Percentiles rank a stretch among this genome's conserved stretches.
Conservation (phyloP, 1,140 invertebrate genomes). For the Camponotus vicinus region DNA sequence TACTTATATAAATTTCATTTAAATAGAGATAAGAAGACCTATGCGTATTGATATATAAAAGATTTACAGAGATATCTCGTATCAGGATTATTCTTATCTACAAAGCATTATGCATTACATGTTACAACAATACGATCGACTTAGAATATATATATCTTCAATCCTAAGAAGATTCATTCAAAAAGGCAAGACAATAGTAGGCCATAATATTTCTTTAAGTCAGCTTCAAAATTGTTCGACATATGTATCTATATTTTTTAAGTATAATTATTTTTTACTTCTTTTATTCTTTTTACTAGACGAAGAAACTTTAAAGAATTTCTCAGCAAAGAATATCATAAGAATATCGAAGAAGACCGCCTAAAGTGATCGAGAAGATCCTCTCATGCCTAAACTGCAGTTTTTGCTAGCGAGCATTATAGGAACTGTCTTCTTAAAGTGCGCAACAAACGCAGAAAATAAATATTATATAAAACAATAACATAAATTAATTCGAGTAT, state of each 20-base stretch:
- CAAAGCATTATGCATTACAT: slow-evolving; percentile 65
- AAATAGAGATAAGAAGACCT: neutral
- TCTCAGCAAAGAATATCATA: neutral
- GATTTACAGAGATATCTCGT: neutral
- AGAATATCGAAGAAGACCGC: slow-evolving; percentile 13
- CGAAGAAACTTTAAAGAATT: slow-evolving; percentile 16
- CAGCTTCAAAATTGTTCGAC: slow-evolving; percentile 30
- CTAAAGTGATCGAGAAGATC: neutral
- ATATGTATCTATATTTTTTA: neutral
- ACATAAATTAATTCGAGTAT: slow-evolving; percentile 51
- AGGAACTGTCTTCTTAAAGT: slow-evolving; percentile 44
- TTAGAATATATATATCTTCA: slow-evolving; percentile 50
- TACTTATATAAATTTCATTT: too few species aligned
- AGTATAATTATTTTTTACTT: neutral
- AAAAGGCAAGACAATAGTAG: slow-evolving; percentile 65
- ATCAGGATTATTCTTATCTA: slow-evolving; percentile 59
- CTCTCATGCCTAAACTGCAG: slow-evolving; percentile 9
- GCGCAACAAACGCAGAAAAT: slow-evolving; percentile 52
- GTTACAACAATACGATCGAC: slow-evolving; percentile 42
- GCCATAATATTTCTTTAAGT: slow-evolving; percentile 40
- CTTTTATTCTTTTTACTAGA: slow-evolving; percentile 12
- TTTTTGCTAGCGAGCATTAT: neutral
- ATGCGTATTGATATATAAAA: neutral
- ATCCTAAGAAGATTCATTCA: slow-evolving; percentile 43
- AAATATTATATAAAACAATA: slow-evolving; percentile 74